Evolutionary conservation across 2,113 vertebrate genomes (phyloP).

Genomic region (Donacobius atricapilla): DNA sequence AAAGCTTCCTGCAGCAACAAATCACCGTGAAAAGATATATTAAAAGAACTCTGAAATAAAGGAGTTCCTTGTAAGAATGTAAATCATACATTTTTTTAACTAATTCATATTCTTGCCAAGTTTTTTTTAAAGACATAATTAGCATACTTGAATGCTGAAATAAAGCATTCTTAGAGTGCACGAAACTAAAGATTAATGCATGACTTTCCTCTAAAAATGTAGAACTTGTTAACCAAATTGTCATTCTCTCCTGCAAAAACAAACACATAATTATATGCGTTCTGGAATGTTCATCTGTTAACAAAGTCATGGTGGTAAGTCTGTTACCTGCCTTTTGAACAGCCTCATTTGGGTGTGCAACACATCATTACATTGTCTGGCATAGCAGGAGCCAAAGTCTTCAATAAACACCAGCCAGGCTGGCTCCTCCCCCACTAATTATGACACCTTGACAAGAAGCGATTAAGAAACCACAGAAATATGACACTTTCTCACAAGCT

Average conservation of each 20-base stretch:
- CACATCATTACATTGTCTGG: not conserved
- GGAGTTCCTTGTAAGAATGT: not conserved
- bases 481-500: not conserved
- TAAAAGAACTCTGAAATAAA: not conserved
- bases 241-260: not conserved
- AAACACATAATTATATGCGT: not conserved
- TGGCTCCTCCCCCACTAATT: not conserved
- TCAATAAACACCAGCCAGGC: not conserved
- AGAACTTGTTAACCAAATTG: not conserved
- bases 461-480: not conserved
- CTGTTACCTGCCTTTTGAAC: constrained; percentile 22
- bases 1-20: not conserved
- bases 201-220: not conserved
- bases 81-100: not conserved
- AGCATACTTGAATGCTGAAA: not conserved
- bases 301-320: not conserved
- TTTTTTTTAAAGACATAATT: not conserved
- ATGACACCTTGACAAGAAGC: not conserved
- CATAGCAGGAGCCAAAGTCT: not conserved
- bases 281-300: not conserved
- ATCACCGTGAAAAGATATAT: not conserved
- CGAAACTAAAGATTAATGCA: not conserved
- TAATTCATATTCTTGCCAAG: not conserved
- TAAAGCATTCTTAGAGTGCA: not conserved
- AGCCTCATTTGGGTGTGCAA: not conserved